Conservation (phyloP, 2,888 invertebrate species). For the Drosophila tanythrix region DNA sequence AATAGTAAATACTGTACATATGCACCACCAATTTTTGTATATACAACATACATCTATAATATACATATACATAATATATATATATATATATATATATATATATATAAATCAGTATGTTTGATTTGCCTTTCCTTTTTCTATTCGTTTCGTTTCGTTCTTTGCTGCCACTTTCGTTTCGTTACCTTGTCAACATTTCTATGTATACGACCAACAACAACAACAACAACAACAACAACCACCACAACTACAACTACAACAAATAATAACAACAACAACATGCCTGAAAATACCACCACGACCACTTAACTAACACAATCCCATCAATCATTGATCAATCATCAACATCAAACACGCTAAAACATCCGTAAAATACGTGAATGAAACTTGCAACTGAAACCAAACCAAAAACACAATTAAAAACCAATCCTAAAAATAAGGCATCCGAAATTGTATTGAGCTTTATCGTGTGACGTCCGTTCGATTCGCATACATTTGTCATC, state of each 20-base stretch:
- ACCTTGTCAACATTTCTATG: conserved; percentile 60
- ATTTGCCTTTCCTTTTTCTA: conserved; percentile 64
- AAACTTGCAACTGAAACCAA: conserved; percentile 41
- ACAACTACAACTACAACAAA: conserved; percentile 54
- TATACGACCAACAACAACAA: conserved; percentile 59
- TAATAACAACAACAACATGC: conserved; percentile 61
- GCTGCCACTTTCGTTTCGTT: conserved; percentile 62
- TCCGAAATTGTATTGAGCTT: conserved; percentile 88
- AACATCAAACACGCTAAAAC: conserved; percentile 34
- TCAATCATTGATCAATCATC: conserved; percentile 35
- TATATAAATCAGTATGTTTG: conserved; percentile 50
- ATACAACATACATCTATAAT: conserved; percentile 11
- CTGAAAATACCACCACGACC: conserved; percentile 47
- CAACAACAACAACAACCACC: conserved; percentile 49
- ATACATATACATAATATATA: conserved; percentile 17
- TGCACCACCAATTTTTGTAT: conserved; percentile 30
- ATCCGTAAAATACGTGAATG: conserved; percentile 29
- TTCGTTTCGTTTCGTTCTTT: conserved; percentile 63
- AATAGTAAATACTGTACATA: conserved; percentile 9
- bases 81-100: conserved; percentile 5
- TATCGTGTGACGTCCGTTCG: conserved; percentile 90
- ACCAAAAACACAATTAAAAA: not conserved
- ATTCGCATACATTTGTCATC: conserved; percentile 84
- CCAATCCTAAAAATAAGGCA: conserved; percentile 86
- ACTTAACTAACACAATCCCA: conserved; percentile 47